phyloP scores from a whole-genome alignment of 2,888 invertebrate species.

The Xanthorhoe designata region DNA sequence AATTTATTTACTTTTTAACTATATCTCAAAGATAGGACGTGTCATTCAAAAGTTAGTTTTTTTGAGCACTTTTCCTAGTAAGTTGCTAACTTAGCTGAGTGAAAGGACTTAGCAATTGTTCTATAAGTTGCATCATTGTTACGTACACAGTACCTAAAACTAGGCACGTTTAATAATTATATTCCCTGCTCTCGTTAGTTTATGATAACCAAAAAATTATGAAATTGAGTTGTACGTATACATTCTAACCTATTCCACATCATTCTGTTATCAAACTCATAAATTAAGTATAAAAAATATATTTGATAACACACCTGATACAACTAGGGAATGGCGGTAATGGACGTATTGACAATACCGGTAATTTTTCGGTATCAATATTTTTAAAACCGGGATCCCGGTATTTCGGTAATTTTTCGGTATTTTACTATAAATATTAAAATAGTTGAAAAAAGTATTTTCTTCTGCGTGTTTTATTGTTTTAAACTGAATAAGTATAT shows the following conservation, averaged over 20 bases:
- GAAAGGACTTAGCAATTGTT: conserved; percentile 61
- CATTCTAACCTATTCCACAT: too few species aligned
- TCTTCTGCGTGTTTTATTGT: too few species aligned
- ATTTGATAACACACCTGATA: neutral
- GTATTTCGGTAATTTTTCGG: too few species aligned
- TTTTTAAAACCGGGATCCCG: too few species aligned
- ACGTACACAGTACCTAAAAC: conserved; percentile 3
- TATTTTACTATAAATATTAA: too few species aligned
- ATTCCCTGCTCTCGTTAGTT: too few species aligned
- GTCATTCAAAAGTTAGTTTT: conserved; percentile 7
- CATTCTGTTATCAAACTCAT: neutral
- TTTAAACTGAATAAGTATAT: too few species aligned
- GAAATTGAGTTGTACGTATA: too few species aligned
- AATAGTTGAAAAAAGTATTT: too few species aligned
- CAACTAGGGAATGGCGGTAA: too few species aligned
- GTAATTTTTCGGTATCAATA: too few species aligned
- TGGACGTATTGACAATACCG: too few species aligned
- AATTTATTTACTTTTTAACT: neutral
- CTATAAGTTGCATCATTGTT: conserved; percentile 54
- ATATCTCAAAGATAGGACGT: neutral
- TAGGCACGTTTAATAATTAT: neutral
- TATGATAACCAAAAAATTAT: neutral
- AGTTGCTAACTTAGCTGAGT: conserved; percentile 44
- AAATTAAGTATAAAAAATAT: neutral
- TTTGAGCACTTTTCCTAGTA: conserved; percentile 31